Conservation (phyloP, 2,797 vertebrate genomes). For the Lepilemur septentrionalis region DNA sequence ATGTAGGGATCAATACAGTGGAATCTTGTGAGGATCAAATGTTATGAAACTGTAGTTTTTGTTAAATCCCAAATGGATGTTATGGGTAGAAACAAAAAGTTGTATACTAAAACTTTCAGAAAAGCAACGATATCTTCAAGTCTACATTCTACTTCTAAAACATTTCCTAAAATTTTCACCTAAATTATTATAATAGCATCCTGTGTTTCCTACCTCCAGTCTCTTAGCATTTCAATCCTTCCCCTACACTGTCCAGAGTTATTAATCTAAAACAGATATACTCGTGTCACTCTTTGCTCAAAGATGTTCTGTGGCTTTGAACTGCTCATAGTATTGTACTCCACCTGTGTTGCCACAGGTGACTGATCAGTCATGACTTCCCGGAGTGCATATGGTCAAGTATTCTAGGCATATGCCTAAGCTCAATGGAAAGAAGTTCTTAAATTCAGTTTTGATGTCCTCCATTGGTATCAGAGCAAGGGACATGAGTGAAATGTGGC, state of each 20-base stretch:
- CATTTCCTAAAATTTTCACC: not conserved
- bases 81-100: not conserved
- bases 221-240: not conserved
- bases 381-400: not conserved
- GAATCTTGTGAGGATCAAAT: not conserved
- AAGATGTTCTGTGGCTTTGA: not conserved
- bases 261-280: not conserved
- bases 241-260: not conserved
- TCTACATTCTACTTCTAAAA: not conserved
- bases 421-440: not conserved
- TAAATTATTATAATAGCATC: not conserved
- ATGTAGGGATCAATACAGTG: not conserved
- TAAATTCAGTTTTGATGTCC: not conserved
- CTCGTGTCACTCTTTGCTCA: not conserved
- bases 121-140: not conserved
- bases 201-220: not conserved
- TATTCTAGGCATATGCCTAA: not conserved
- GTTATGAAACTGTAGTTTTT: not conserved
- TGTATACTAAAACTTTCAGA: not conserved
- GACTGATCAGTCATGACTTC: not conserved
- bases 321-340: not conserved
- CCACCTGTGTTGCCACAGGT: not conserved
- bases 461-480: not conserved
- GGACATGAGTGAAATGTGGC: not conserved
- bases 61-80: not conserved